Base-by-base conservation (phyloP, 2,888 invertebrate genomes). In the Cephus pulcher region DNA sequence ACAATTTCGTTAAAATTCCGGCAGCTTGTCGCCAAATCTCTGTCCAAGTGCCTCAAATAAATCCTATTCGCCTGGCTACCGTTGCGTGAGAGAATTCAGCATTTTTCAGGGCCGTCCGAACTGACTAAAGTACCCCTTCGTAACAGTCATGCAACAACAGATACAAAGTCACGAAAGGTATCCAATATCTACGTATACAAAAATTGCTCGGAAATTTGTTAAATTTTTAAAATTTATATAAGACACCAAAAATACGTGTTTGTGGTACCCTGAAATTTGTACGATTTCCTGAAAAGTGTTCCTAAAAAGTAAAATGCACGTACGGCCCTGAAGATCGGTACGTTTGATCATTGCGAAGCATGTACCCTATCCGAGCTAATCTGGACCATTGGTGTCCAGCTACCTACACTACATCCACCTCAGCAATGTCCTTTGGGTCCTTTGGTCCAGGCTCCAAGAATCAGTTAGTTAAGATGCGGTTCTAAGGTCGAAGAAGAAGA, bases 291-390 rank as follows among this genome's bases (percentile, higher is more conserved):
- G 6, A 23, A 56, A 9, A 56, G 23, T 2, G 2, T 56, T 15
- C 9, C 23, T 9, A 9, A 56, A 23, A 9, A 56, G 9, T 56
- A 56, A 56, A 56, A 23, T 23, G 23, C 32, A 9, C 1, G 9
- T 37, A 75, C 68, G 69, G 56, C 37, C 75, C 74, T 73, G 75
- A 78, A 82, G 78, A 84, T 85, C 87, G 86, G 85, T 73, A 70
- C 85, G 80, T 88, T 88, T 86, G 86, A 88, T 88, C 86, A 79
- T 78, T 76, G 75, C 82, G 34, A 82, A 83, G 84, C 84, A 84
- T 40, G 82, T 76, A 77, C 81, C 78, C 80, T 87, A 86, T 87
- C 84, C 81, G 34, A 71, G 75, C 76, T 81, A 80, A 86, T 85
- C 85, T 81, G 75, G 74, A 77, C 79, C 80, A 79, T 77, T 76